Conservation (phyloP, 2,888 invertebrate genomes). For the Netelia fuscicornis region DNA sequence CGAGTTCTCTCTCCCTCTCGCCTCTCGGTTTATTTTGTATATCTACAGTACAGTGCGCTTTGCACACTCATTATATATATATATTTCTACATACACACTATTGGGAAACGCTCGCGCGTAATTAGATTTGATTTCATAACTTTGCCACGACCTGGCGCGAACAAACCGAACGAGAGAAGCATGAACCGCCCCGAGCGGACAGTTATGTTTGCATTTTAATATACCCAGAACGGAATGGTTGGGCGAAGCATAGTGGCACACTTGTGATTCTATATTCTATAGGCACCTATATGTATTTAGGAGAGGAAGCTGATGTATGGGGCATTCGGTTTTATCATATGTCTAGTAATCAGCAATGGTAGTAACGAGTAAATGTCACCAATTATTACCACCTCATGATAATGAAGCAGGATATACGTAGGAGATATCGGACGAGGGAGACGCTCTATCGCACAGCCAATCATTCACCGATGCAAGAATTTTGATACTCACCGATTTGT, state of each 20-base stretch:
- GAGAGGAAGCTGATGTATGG: slow-evolving; percentile 50
- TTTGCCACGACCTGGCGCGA: slow-evolving; percentile 76
- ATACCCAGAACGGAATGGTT: slow-evolving; percentile 71
- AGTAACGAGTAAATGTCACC: slow-evolving; percentile 76
- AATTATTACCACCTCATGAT: slow-evolving; percentile 75
- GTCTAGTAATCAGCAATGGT: slow-evolving; percentile 76
- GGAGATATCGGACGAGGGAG: slow-evolving; percentile 7
- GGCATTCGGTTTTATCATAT: slow-evolving; percentile 59
- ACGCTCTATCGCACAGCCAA: slow-evolving; percentile 39
- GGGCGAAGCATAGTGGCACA: slow-evolving; percentile 57
- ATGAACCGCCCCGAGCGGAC: slow-evolving; percentile 75
- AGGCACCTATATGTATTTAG: slow-evolving; percentile 3
- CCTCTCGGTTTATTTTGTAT: slow-evolving; percentile 22
- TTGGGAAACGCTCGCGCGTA: slow-evolving; percentile 76
- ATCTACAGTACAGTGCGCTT: slow-evolving; percentile 45
- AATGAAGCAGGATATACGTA: slow-evolving; percentile 73
- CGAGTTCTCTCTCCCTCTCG: slow-evolving; percentile 52
- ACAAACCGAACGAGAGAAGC: slow-evolving; percentile 76
- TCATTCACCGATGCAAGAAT: slow-evolving; percentile 22
- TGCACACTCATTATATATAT: slow-evolving; percentile 19
- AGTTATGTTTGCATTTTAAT: slow-evolving; percentile 82
- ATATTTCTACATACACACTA: slow-evolving; percentile 19
- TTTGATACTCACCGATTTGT: background rate
- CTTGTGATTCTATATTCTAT: slow-evolving; percentile 6
- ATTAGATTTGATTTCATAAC: slow-evolving; percentile 82